phyloP scores from a whole-genome alignment of 2,888 invertebrate species.

The Scaptomyza cyrtandrae region DNA sequence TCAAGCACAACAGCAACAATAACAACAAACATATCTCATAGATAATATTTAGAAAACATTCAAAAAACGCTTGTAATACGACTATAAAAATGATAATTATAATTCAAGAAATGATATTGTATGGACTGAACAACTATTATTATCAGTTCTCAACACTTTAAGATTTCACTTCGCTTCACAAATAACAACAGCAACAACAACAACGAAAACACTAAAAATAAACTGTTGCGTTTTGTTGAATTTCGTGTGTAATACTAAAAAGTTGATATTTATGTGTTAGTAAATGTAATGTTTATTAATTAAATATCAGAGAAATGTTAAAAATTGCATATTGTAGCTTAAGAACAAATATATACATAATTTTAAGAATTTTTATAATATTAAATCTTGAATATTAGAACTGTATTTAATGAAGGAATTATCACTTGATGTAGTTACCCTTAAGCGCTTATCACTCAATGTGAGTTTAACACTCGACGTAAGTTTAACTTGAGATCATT shows the following conservation, averaged over 20 bases:
- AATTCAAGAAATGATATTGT: slow-evolving; percentile 53
- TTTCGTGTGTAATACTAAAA: slow-evolving; percentile 42
- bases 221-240: too few species aligned
- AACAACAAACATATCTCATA: slow-evolving; percentile 29
- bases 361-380: too few species aligned
- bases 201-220: not conserved
- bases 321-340: too few species aligned
- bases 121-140: slow-evolving; percentile 21
- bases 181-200: slow-evolving; percentile 17
- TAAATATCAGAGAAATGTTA: too few species aligned
- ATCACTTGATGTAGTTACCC: too few species aligned
- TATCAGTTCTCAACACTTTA: slow-evolving; percentile 46
- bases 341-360: too few species aligned
- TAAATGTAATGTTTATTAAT: not conserved
- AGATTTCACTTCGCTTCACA: slow-evolving; percentile 30
- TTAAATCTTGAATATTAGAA: too few species aligned
- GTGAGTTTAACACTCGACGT: not conserved
- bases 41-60: slow-evolving; percentile 49
- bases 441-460: not conserved
- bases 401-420: too few species aligned
- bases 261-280: slow-evolving; percentile 5
- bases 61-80: slow-evolving; percentile 15
- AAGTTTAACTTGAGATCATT: slow-evolving; percentile 9
- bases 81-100: slow-evolving; percentile 37
- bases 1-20: slow-evolving; percentile 14